These are phyloP conservation scores for Drosophila affinis DNA, from an alignment of 2,888 invertebrate species.

Conservation along the genomic window DNA sequence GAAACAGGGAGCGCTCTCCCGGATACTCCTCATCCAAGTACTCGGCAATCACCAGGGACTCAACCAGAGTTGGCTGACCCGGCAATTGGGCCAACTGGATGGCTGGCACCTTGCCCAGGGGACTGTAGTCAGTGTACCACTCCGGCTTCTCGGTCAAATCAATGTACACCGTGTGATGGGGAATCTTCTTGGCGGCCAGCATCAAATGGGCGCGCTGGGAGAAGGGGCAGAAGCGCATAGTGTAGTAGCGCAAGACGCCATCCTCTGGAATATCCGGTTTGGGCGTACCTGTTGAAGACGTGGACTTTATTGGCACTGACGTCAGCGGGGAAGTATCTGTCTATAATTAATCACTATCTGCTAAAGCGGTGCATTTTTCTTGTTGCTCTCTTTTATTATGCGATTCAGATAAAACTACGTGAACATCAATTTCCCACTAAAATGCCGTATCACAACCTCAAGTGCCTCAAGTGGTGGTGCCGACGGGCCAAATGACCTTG, in stretches of 20 bases:
- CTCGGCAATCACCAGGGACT: conserved; percentile 91
- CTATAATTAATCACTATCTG: conserved; percentile 28
- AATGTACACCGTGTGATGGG: conserved; percentile 90
- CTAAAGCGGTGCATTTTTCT: conserved; percentile 3
- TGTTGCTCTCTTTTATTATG: background rate
- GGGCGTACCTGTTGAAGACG: conserved; percentile 86
- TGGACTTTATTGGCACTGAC: conserved; percentile 24
- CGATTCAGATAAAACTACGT: conserved; percentile 33
- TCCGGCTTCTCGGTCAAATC: conserved; percentile 91
- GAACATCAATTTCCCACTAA: conserved; percentile 10
- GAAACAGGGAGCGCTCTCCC: conserved; percentile 86
- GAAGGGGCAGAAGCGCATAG: conserved; percentile 94
- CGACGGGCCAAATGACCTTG: conserved; percentile 38
- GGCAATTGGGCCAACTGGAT: conserved; percentile 87
- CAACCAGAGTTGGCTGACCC: conserved; percentile 86
- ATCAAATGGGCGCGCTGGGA: conserved; percentile 91
- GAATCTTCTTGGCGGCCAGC: conserved; percentile 91
- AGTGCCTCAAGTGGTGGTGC: background rate
- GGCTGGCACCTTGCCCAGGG: conserved; percentile 90
- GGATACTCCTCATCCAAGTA: conserved; percentile 93
- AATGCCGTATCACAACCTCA: conserved; percentile 18
- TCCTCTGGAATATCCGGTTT: conserved; percentile 86
- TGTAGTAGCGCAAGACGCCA: conserved; percentile 90
- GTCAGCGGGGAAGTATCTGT: conserved; percentile 22
- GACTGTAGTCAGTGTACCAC: conserved; percentile 90